phyloP scores from a whole-genome alignment of 1,140 invertebrate genomes.

The Calliopsis andreniformis region DNA sequence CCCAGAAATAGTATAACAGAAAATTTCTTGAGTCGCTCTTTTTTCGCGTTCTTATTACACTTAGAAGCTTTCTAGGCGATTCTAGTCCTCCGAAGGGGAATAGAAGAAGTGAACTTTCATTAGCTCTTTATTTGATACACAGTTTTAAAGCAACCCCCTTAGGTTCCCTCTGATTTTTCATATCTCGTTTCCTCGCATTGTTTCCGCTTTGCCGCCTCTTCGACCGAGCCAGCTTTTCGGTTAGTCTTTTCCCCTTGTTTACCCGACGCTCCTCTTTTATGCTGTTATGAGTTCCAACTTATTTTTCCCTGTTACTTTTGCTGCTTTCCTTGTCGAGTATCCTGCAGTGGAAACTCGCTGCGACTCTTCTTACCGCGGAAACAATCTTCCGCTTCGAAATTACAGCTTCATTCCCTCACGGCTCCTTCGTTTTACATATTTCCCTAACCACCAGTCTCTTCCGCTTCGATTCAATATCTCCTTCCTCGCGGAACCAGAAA shows the following conservation, averaged over 20 bases:
- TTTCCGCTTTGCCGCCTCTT: background rate
- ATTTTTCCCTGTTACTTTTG: conserved; percentile 30
- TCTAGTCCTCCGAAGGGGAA: background rate
- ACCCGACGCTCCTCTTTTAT: conserved; percentile 18
- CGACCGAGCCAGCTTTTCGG: background rate
- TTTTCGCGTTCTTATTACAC: background rate
- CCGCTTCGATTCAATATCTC: background rate
- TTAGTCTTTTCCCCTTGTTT: conserved; percentile 27
- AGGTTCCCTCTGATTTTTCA: conserved; percentile 15
- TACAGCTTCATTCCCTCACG: conserved; percentile 27
- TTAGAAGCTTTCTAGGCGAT: background rate
- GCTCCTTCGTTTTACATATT: conserved; percentile 28
- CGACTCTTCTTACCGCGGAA: conserved; percentile 9
- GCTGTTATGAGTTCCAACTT: conserved; percentile 36
- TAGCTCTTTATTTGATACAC: conserved; percentile 1
- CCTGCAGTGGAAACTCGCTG: background rate
- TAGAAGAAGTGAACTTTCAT: background rate
- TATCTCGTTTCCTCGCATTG: conserved; percentile 20
- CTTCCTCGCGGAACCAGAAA: background rate
- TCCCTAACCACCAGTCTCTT: background rate
- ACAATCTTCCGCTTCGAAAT: conserved; percentile 31
- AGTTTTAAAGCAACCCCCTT: background rate
- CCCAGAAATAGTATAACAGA: too few relatives aligned
- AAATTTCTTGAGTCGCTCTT: too few relatives aligned
- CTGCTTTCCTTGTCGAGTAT: background rate